A percentile compares a stretch with the other conserved stretches of the same genome.
Evolutionary conservation across 1,140 invertebrate genomes (phyloP).

Genomic region (Leguminivora glycinivorella): DNA sequence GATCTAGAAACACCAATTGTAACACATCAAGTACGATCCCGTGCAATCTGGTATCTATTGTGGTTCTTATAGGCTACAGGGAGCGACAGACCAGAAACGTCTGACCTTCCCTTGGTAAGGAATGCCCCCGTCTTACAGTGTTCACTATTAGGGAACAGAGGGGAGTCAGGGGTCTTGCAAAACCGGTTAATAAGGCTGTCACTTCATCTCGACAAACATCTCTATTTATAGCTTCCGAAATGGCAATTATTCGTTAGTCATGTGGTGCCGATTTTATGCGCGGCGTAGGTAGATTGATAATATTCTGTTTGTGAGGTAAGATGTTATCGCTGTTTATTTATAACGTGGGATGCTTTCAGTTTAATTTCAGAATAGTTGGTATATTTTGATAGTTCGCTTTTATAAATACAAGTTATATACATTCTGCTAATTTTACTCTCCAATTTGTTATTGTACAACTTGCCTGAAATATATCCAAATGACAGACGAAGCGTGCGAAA

Average conservation of each 20-base stretch:
- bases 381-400: neutral
- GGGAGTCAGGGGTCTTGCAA: neutral
- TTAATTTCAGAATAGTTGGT: neutral
- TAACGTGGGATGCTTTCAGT: neutral
- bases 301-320: slow-evolving; percentile 15
- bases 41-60: slow-evolving; percentile 7
- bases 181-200: slow-evolving; percentile 17
- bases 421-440: neutral
- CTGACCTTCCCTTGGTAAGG: neutral
- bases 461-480: no score
- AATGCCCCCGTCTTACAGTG: neutral
- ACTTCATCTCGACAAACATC: slow-evolving; percentile 17
- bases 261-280: slow-evolving; percentile 16
- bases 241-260: slow-evolving; percentile 5
- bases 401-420: slow-evolving; percentile 1
- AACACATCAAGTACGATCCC: slow-evolving; percentile 3
- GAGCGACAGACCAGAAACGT: neutral
- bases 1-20: slow-evolving; percentile 18
- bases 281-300: slow-evolving; percentile 11
- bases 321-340: slow-evolving; percentile 12
- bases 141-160: neutral
- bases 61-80: slow-evolving; percentile 2
- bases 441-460: neutral
- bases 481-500: no score
- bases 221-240: slow-evolving; percentile 18